phyloP scores from a whole-genome alignment of 2,113 vertebrate genomes.

The Orycteropus afer region DNA sequence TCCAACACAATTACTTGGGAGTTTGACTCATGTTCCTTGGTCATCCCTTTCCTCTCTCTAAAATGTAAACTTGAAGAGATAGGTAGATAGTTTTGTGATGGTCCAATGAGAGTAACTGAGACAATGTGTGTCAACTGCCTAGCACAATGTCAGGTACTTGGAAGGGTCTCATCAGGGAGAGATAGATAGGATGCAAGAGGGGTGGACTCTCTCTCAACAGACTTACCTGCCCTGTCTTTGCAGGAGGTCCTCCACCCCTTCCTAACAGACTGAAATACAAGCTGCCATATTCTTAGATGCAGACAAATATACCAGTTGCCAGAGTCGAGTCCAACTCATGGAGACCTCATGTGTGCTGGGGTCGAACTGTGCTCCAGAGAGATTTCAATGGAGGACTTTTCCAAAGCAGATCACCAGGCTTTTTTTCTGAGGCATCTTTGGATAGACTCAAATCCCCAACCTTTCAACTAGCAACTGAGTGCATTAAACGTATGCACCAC shows the following conservation, averaged over 20 bases:
- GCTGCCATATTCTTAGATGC: neutral
- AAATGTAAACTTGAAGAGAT: too few relatives aligned
- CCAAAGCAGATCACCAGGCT: neutral
- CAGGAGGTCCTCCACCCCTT: neutral
- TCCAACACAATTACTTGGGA: neutral
- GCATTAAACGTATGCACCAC: neutral
- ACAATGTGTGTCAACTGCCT: rapidly evolving
- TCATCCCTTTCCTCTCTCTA: too few relatives aligned
- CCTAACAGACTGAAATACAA: neutral
- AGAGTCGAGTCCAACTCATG: neutral
- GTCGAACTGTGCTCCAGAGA: neutral
- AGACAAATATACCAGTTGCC: neutral
- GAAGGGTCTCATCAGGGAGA: neutral
- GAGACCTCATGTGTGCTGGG: neutral
- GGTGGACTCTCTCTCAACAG: rapidly evolving
- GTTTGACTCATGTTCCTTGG: neutral
- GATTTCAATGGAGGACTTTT: neutral
- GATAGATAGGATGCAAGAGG: rapidly evolving
- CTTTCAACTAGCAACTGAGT: neutral
- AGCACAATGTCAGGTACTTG: neutral
- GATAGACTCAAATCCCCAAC: neutral
- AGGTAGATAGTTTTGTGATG: rapidly evolving
- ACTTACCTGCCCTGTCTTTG: neutral
- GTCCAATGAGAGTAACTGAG: neutral
- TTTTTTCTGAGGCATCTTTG: neutral